phyloP scores from a whole-genome alignment of 2,113 vertebrate species.

The Sander vitreus region DNA sequence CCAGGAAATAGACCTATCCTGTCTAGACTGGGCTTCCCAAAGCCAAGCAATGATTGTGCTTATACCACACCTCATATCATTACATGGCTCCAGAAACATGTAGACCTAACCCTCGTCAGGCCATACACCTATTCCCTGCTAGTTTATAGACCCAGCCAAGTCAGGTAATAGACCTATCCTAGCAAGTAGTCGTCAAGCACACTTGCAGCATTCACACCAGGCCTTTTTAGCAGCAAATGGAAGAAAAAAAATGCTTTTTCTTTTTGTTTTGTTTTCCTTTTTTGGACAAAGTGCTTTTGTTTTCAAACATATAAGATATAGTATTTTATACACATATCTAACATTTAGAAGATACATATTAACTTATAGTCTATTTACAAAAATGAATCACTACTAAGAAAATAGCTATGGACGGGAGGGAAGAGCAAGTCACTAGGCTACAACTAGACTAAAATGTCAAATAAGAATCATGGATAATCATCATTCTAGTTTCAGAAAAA shows the following conservation, averaged over 20 bases:
- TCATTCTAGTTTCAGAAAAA: slow-evolving; percentile 75
- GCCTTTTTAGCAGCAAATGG: slow-evolving; percentile 99
- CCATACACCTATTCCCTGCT: slow-evolving; percentile 62
- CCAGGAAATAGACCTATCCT: slow-evolving; percentile 59
- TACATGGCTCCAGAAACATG: slow-evolving; percentile 55
- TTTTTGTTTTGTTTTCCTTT: slow-evolving; percentile 79
- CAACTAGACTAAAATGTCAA: slow-evolving; percentile 74
- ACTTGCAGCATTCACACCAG: slow-evolving; percentile 98
- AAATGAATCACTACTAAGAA: slow-evolving; percentile 79
- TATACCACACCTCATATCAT: slow-evolving; percentile 53
- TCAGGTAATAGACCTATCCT: slow-evolving; percentile 60
- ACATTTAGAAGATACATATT: slow-evolving; percentile 90
- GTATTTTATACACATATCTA: slow-evolving; percentile 92
- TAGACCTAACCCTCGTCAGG: slow-evolving; percentile 83
- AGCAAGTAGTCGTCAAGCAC: slow-evolving; percentile 90
- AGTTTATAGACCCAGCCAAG: slow-evolving; percentile 55
- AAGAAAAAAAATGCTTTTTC: slow-evolving; percentile 92
- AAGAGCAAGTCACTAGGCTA: slow-evolving; percentile 77
- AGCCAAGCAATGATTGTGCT: slow-evolving; percentile 61
- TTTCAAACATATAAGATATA: slow-evolving; percentile 94
- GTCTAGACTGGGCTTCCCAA: slow-evolving; percentile 56
- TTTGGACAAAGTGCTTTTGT: slow-evolving; percentile 98
- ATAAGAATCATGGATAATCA: slow-evolving; percentile 70
- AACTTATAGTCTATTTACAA: slow-evolving; percentile 84
- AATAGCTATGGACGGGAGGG: slow-evolving; percentile 81